Base-by-base conservation (phyloP, 2,888 invertebrate species). In the Apocheima hispidaria region DNA sequence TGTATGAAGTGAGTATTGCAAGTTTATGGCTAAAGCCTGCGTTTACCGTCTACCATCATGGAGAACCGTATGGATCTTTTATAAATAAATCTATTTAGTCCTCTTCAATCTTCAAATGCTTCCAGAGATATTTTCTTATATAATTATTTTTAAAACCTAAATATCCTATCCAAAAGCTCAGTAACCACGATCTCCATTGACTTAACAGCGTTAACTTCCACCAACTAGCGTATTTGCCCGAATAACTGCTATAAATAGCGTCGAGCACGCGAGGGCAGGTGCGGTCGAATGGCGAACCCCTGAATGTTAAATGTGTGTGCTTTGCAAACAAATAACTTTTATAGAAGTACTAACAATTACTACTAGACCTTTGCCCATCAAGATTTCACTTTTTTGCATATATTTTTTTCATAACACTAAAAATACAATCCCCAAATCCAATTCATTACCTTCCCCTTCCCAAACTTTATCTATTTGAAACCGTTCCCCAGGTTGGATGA, bases 151-250 rank as follows among this genome's bases (percentile, higher is more conserved):
- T 14, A 14, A 7, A 20, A 30, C 9, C 18, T 10, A n/a, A 16
- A 12, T 7, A 53, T 21, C 21, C 10, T 12, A n/a, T 7, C 18
- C 16, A 12, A 49, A 16, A n/a, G 23, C n/a, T 14, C 33, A 35
- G 59, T 59, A 30, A 43, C 59, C 16, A 60, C 35, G 48, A 40
- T 33, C 48, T 28, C 35, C 48, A 60, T 60, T 53, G 59, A 60
- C 59, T 60, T 53, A 60, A 59, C 53, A 40, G n/a, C 30, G 7
- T 28, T n/a, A 43, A 35, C 21, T 40, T 40, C 2, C 7, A 28
- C 36, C 44, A 46, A 40, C 14, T 41, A 41, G 21, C 41, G 38
- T 43, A 46, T 41, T 50, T 55, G 4, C 43, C 53, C 35, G 46
- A 43, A 55, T 46, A 55, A 30, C 38, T 36, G 43, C 4, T 50